phyloP scores from a whole-genome alignment of 2,888 invertebrate species.

The Leuctra nigra region DNA sequence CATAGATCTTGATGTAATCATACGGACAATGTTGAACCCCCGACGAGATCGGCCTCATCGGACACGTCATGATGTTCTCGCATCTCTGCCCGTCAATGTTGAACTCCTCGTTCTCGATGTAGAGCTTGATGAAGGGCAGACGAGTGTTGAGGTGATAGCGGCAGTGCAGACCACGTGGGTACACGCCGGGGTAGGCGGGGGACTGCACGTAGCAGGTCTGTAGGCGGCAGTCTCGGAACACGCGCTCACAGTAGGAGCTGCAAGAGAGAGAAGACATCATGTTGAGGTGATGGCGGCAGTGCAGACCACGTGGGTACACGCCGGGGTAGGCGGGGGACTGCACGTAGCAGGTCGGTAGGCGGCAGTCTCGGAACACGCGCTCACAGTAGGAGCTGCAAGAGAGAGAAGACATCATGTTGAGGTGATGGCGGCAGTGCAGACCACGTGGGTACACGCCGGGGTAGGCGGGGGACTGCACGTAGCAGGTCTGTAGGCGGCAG shows the following conservation, averaged over 20 bases:
- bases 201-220: conserved; percentile 93
- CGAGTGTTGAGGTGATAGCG: conserved; percentile 84
- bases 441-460: conserved; percentile 89
- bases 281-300: conserved; percentile 86
- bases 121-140: conserved; percentile 81
- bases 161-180: conserved; percentile 85
- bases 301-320: conserved; percentile 82
- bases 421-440: conserved; percentile 82
- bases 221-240: conserved; percentile 79
- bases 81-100: conserved; percentile 90
- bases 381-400: conserved; percentile 74
- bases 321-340: conserved; percentile 92
- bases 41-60: conserved; percentile 84
- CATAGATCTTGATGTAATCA: conserved; percentile 84
- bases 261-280: conserved; percentile 42
- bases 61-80: conserved; percentile 92
- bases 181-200: conserved; percentile 87
- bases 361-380: conserved; percentile 78
- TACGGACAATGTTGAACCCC: conserved; percentile 82
- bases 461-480: conserved; percentile 89
- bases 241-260: conserved; percentile 81
- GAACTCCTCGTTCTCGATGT: conserved; percentile 90
- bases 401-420: conserved; percentile 54
- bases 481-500: conserved; percentile 84
- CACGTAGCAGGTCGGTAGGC: conserved; percentile 87